Percentiles rank a stretch among this genome's conserved stretches.
Conservation (phyloP, 2,113 vertebrate species). For the Stegastes partitus region DNA sequence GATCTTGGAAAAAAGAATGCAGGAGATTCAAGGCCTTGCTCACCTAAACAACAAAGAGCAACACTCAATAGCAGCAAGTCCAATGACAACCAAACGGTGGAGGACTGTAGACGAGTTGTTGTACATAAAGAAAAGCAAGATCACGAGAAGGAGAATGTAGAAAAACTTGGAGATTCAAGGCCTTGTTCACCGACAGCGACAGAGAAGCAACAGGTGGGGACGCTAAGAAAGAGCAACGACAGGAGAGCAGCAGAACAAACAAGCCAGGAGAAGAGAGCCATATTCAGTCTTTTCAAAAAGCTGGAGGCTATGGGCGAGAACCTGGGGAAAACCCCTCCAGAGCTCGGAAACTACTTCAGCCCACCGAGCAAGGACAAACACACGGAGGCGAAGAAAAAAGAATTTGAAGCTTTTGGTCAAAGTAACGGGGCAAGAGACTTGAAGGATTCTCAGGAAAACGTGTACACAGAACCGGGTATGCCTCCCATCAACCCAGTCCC, state of each 20-base stretch:
- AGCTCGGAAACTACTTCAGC: slow-evolving; percentile 91
- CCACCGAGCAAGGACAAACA: slow-evolving; percentile 81
- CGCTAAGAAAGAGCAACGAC: slow-evolving; percentile 49
- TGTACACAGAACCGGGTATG: slow-evolving; percentile 84
- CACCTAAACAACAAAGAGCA: slow-evolving; percentile 68
- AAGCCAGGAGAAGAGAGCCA: slow-evolving; percentile 85
- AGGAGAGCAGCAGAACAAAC: slow-evolving; percentile 62
- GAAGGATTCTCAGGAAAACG: slow-evolving; percentile 75
- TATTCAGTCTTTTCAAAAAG: slow-evolving; percentile 90
- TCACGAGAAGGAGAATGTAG: slow-evolving; percentile 56
- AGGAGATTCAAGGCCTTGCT: slow-evolving; percentile 54
- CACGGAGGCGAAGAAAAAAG: slow-evolving; percentile 58
- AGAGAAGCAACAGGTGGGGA: slow-evolving; percentile 68
- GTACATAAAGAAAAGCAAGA: slow-evolving; percentile 21
- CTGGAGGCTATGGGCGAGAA: slow-evolving; percentile 90
- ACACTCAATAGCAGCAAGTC: slow-evolving; percentile 63
- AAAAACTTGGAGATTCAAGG: slow-evolving; percentile 34
- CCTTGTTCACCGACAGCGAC: slow-evolving; percentile 17
- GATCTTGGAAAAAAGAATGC: slow-evolving; percentile 46
- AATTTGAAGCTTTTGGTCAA: neutral
- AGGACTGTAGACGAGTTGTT: neutral
- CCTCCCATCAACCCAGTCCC: slow-evolving; percentile 90
- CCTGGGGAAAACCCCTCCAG: slow-evolving; percentile 83
- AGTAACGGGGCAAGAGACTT: slow-evolving; percentile 73
- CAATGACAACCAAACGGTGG: slow-evolving; percentile 16